Evolutionary conservation across 2,888 invertebrate species (phyloP), one percentile per base, ranked within the genome.

Genomic region (Pantelozetes paolii): DNA sequence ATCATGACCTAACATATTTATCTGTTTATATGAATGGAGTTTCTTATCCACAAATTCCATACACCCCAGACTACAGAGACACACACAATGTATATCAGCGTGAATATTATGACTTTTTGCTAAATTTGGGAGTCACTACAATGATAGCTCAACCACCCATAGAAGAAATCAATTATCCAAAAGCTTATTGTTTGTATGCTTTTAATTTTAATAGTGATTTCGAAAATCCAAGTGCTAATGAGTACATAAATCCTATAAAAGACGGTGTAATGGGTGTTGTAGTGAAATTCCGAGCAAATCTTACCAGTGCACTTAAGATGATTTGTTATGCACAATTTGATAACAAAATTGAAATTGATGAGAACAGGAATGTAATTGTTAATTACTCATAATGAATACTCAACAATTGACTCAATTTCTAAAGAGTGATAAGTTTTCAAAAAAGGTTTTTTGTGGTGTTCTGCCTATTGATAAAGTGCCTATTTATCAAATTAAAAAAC

Each of bases 251-350:
- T 15, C 45, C 15, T 13, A 6, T 3, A 18, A 50, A 50, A 50
- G n/a, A 15, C 1, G 50, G 50, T 5, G n/a, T 20, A 20, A 1
- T 50, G 2, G 20, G 20, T n/a, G 20, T 50, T n/a, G 50, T 20
- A 50, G 15, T 50, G 20, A 50, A 50, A 50, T 50, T 50, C 50
- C 1, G 20, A n/a, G 3, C 1, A 20, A 50, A 50, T 50, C 20
- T 50, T 2, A 20, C 50, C n/a, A 3, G 1, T 3, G n/a, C 50
- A 5, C 8, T 50, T 1, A 50, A 50, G 8, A 8, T 18, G 1
- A 50, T 50, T n/a, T 50, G 50, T 50, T 50, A 50, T 50, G 50
- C 50, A 20, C 3, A n/a, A 20, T 50, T 50, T 20, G 50, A 50
- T n/a, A 50, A 50, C 20, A 50, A n/a, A 20, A 50, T 50, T 50